phyloP scores from a whole-genome alignment of 2,888 invertebrate genomes.

The Ceriagrion tenellum region DNA sequence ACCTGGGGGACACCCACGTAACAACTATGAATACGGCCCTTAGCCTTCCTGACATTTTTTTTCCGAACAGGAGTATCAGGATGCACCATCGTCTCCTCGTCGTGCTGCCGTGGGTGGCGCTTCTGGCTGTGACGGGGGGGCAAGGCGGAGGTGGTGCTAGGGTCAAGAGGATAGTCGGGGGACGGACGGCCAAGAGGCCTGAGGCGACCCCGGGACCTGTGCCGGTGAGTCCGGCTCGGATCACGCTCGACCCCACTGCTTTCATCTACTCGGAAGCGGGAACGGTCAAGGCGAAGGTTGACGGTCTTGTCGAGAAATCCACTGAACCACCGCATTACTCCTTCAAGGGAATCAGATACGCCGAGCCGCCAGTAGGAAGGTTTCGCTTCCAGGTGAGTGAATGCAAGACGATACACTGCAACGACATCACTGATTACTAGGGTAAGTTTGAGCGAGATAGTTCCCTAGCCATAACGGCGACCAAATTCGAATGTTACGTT shows the following conservation, averaged over 20 bases:
- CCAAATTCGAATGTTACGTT: too few species aligned
- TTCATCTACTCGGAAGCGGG: conserved; percentile 83
- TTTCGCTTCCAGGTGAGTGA: conserved; percentile 81
- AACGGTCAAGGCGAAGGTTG: conserved; percentile 77
- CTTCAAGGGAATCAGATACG: conserved; percentile 87
- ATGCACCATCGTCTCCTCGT: not conserved
- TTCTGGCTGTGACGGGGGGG: not conserved
- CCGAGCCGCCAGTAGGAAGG: conserved; percentile 81
- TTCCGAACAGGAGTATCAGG: too few species aligned
- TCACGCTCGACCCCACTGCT: conserved; percentile 82
- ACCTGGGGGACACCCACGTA: too few species aligned
- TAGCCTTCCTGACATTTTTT: too few species aligned
- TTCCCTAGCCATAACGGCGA: too few species aligned
- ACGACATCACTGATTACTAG: too few species aligned
- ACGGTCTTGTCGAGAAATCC: not conserved
- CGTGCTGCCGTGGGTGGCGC: not conserved
- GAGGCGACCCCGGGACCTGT: conserved; percentile 57
- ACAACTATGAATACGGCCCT: too few species aligned
- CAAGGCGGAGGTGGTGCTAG: conserved; percentile 50
- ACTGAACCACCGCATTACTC: conserved; percentile 79
- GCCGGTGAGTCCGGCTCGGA: not conserved
- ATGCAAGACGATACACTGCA: not conserved
- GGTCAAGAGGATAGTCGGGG: conserved; percentile 83
- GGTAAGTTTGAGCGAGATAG: too few species aligned
- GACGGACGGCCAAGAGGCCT: conserved; percentile 79